phyloP scores from a whole-genome alignment of 2,888 invertebrate genomes.

The Lymantria monacha region DNA sequence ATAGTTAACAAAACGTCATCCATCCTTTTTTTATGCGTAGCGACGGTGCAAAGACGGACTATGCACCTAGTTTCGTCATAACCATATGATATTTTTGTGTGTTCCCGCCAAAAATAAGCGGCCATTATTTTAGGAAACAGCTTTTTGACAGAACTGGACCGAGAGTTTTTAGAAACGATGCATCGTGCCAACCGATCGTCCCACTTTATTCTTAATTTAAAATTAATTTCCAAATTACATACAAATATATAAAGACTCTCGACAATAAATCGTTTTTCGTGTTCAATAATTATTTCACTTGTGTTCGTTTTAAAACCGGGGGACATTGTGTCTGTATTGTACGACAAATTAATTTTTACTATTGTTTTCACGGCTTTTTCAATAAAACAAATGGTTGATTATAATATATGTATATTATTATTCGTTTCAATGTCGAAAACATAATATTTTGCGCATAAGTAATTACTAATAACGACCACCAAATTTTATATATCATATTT shows the following conservation, averaged over 20 bases:
- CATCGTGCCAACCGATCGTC: constrained; percentile 14
- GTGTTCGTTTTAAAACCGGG: constrained; percentile 4
- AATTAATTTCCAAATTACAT: constrained; percentile 36
- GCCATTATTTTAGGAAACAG: constrained; percentile 65
- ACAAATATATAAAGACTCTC: constrained; percentile 24
- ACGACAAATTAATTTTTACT: constrained; percentile 8
- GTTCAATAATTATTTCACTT: constrained; percentile 9
- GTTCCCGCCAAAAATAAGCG: constrained; percentile 72
- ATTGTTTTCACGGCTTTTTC: constrained; percentile 2
- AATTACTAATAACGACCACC: too few species aligned
- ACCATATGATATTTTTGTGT: constrained; percentile 39
- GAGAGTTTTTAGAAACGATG: constrained; percentile 54
- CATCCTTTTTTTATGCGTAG: too few species aligned
- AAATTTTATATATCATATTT: too few species aligned
- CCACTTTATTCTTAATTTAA: constrained; percentile 26
- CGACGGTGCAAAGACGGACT: too few species aligned
- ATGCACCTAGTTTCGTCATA: neutral
- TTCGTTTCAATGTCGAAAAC: too few species aligned
- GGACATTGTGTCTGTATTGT: neutral
- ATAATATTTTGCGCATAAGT: too few species aligned
- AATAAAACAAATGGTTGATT: constrained; percentile 1
- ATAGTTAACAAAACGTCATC: too few species aligned
- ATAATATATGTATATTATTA: neutral
- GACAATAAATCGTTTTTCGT: constrained; percentile 24
- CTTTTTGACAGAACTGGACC: constrained; percentile 74